Evolutionary conservation across 1,140 invertebrate species (phyloP), one percentile per base, ranked within the genome.

Genomic region (Homalodisca vitripennis): DNA sequence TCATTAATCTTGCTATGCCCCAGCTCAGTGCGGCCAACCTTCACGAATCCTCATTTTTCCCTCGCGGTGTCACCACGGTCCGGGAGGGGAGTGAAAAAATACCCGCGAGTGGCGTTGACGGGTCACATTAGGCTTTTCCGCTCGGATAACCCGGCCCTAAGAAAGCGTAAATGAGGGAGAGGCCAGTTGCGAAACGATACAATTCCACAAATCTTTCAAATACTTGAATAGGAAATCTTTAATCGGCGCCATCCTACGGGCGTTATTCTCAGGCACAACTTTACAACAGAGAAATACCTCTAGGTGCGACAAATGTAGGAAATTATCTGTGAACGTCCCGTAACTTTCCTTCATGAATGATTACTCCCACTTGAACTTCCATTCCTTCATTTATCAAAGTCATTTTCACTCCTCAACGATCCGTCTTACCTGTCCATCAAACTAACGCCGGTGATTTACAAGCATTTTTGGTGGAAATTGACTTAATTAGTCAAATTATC

Each of bases 71-170:
- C 2, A 26, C 2, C 22, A 13, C 27, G 13, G 62, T 64, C 27
- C 17, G 20, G 32, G n/a, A 26, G 62, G 29, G 62, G 30, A n/a
- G 62, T 27, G n/a, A 46, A 41, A 66, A 66, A 66, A 47, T 24
- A 26, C 26, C n/a, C 17, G 31, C 32, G 22, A 47, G 26, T 66
- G 32, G 22, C 6, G 41, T 3, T 66, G 41, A 46, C 32, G 47
- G n/a, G n/a, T 22, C 63, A 24, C 63, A 66, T 66, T 66, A 66
- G 63, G n/a, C 34, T 31, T 24, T 66, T 66, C 63, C 63, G 60
- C 29, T 3, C 30, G 27, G 30, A 14, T 63, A 22, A 29, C 2
- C 31, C 24, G 26, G 20, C 30, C 60, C 34, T 32, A 63, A 63
- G 60, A 31, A 63, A 63, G 60, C 31, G 60, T 32, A 63, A 63